Evolutionary conservation across 1,140 invertebrate species (phyloP), one percentile per base, ranked within the genome.

Genomic region (Lethrus apterus): DNA sequence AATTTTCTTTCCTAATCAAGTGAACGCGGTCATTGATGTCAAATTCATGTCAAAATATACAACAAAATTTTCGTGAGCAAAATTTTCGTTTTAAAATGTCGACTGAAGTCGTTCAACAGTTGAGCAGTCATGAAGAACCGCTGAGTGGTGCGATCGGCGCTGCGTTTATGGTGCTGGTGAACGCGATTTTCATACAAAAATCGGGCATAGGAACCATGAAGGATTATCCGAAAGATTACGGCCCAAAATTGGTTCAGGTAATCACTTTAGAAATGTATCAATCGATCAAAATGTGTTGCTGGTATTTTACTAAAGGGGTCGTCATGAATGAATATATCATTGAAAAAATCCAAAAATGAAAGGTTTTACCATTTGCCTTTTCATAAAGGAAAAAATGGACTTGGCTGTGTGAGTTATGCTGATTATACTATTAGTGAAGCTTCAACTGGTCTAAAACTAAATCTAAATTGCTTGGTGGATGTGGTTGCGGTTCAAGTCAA

Each of bases 61-160:
- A 33, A 17, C 21, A 19, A 9, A 33, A 10, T 18, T 34, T 10
- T 10, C 19, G 9, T 17, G 11, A 32, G n/a, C 19, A 11, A 33
- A 44, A 44, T 44, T 44, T 44, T 33, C 15, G 31, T 33, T n/a
- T 18, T 9, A 29, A 42, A 24, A 20, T 19, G 24, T 26, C 24
- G 5, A 7, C 24, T 26, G 2, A 38, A 21, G 18, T 23, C 18
- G 23, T 11, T 10, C 2, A 29, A 30, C 8, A 14, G 10, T 14
- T 14, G 10, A 2, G 11, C 24, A n/a, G 2, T 30, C 40, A 15
- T 3, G 21, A 10, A 9, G 29, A 33, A 44, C 1, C n/a, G 0
- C 9, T 32, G 8, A 11, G 9, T 5, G 43, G 43, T 8, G 24
- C 43, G 0, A 9, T 44, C 0, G 43, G 17, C 1, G 11, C 29